Evolutionary conservation across 92 coral and sea anemone species (phyloP), one percentile per base, ranked within the genome.

Genomic region (Desmophyllum pertusum): DNA sequence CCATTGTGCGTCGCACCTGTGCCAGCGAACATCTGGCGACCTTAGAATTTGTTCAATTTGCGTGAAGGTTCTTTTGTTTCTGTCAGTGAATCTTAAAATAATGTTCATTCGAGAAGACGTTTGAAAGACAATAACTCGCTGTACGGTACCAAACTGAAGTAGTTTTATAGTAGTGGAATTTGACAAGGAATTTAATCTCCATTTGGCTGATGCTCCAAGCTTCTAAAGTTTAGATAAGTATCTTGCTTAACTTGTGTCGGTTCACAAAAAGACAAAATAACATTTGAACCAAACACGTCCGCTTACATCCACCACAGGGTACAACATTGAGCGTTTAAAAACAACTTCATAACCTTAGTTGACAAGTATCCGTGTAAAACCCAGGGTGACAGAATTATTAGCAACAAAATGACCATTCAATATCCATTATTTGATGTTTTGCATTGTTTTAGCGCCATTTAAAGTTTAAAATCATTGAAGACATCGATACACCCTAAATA

Each of bases 1-100:
- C 59, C 88, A 78, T 90, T 81, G 80, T 80, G 70, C 50, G n/a
- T 55, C 87, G 77, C 94, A 91, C 94, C 94, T 91, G 94, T 86
- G 68, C 79, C 83, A 70, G 31, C 11, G 43, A 88, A 87, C 94
- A 91, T 91, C 94, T 91, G 94, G 85, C 90, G 33, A 39, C 90
- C 90, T 64, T 84, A 88, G 94, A 87, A 89, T 84, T 83, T 75
- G 72, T 51, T 79, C 53, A 81, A 70, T 81, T 79, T 76, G 81
- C 85, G 79, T 77, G 81, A 73, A 61, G 80, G 68, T 74, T 18
- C 90, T 76, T 62, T 89, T 89, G 93, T 89, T 77, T 65, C 63
- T 48, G 17, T 72, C 84, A 75, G 62, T 25, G 77, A 65, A 48
- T 82, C 70, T 74, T 77, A 83, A 73, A 76, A 77, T 51, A 70